Base-by-base conservation (phyloP, 2,797 vertebrate species). In the Poliocrania exsul region DNA sequence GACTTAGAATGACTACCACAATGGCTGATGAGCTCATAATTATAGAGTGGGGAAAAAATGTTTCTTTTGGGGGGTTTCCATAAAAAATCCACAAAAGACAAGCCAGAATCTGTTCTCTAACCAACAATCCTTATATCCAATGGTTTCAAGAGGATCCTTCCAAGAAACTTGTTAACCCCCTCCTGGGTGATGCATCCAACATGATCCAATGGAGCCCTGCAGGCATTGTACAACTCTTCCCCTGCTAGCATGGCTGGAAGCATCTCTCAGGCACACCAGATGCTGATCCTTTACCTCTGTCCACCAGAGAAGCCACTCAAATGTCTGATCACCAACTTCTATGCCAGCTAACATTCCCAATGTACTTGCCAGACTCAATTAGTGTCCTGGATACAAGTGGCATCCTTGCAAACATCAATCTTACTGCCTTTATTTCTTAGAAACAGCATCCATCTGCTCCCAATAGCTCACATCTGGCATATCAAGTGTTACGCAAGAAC, bases 381-480 rank as follows among this genome's bases (percentile, higher is more conserved):
- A 93, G 26, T 3, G 13, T 87, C 70, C 88, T 79, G 60, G 88
- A 67, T 31, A 66, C 33, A 81, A 81, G 69, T 86, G 80, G 66
- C 79, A 94, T 50, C 77, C 84, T 80, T 35, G 53, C 54, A 42
- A 69, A 47, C 70, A 75, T 77, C 54, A 66, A 24, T 69, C 91
- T 69, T 78, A 42, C 4, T 74, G 56, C 84, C 64, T 95, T 44
- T 46, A 33, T 69, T 88, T 84, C 91, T 74, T 29, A 33, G 82
- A 62, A 91, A 49, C 85, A 88, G 75, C 72, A 86, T 71, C 86
- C 90, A 87, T 90, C 90, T 95, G 94, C 93, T 95, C 81, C 67
- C 79, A 91, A 85, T 69, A 88, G 92, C 60, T 86, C 86, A 94
- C 95, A 94, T 96, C 96, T 96, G 93, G 90, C 67, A 78, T 3